Base-by-base conservation (phyloP, 2,797 vertebrate genomes). In the Petrocephalus schoutedeni region DNA sequence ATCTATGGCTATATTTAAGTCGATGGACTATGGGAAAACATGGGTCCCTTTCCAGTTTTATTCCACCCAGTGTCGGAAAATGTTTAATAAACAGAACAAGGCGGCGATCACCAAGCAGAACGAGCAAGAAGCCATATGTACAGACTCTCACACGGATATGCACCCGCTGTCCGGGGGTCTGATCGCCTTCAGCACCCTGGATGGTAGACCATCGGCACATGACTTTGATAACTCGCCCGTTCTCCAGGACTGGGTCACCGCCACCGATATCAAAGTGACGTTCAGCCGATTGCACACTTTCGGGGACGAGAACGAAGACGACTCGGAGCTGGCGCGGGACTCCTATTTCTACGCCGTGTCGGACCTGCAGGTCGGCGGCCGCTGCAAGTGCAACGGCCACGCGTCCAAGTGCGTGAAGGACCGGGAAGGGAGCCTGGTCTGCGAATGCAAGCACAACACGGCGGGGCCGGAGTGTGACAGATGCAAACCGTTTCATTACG, bases 211-310 rank as follows among this genome's bases (percentile, higher is more conserved):
- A 90, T 97, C 97, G 10, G 98, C 98, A 64, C 97, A 98, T 95
- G 97, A 98, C 95, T 98, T 98, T 93, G 98, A 98, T 95, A 98
- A 97, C 95, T 98, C 97, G 16, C 98, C 98, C 0, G 98, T 98
- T 91, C 95, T 98, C 90, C 98, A 98, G 95, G 98, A 98, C 95
- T 98, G 98, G 98, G 98, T 98, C 74, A 98, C 98, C 2, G 97
- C 98, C 93, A 98, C 98, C 1, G 97, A 98, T 91, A 97, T 98
- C 91, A 95, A 95, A 57, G 97, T 98, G 90, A 95, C 95, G 89
- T 98, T 98, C 94, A 96, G 96, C 89, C 96, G 97, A 88, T 91
- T 98, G 90, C 97, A 98, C 93, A 98, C 97, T 6, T 97, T 98
- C 91, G 97, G 97, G 4, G 97, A 98, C 90, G 98, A 98, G 95